Percentiles rank a stretch among this genome's conserved stretches.
Conservation (phyloP, 2,113 vertebrate species). For the Platichthys flesus region DNA sequence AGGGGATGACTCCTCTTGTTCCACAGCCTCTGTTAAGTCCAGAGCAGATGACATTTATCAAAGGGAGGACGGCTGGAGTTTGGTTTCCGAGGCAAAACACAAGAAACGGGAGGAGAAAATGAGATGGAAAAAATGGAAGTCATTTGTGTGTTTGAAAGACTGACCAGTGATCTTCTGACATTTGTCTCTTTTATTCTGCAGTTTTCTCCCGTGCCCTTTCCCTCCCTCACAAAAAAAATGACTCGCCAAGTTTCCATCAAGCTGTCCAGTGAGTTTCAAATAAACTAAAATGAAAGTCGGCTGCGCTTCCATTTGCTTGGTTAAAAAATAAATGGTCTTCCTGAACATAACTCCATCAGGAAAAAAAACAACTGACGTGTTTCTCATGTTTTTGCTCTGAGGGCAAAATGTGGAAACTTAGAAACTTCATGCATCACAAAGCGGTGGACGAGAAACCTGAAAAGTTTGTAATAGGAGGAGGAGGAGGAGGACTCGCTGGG, state of each 20-base stretch:
- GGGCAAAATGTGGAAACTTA: neutral
- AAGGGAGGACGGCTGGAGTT: conserved; percentile 34
- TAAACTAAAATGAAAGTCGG: conserved; percentile 33
- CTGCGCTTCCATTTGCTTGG: neutral
- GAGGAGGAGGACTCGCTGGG: neutral
- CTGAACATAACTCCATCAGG: neutral
- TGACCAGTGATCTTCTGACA: neutral
- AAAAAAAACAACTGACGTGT: neutral
- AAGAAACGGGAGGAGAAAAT: conserved; percentile 15
- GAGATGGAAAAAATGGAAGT: neutral
- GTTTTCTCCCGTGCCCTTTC: neutral
- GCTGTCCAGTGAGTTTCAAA: conserved; percentile 19
- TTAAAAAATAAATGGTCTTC: conserved; percentile 23
- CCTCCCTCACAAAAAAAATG: neutral
- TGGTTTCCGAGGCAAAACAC: conserved; percentile 43
- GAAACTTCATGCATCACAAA: neutral
- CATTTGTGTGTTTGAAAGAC: neutral
- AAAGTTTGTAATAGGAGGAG: conserved; percentile 7
- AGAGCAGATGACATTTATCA: conserved; percentile 59
- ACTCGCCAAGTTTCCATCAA: conserved; percentile 16
- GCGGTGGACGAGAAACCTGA: neutral
- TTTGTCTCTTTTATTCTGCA: neutral
- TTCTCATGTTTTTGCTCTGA: neutral
- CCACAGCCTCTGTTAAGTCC: conserved; percentile 42
- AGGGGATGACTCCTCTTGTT: conserved; percentile 53